These are phyloP conservation scores for Byasa hedistus DNA, from an alignment of 2,888 invertebrate genomes.

Conservation along the genomic window DNA sequence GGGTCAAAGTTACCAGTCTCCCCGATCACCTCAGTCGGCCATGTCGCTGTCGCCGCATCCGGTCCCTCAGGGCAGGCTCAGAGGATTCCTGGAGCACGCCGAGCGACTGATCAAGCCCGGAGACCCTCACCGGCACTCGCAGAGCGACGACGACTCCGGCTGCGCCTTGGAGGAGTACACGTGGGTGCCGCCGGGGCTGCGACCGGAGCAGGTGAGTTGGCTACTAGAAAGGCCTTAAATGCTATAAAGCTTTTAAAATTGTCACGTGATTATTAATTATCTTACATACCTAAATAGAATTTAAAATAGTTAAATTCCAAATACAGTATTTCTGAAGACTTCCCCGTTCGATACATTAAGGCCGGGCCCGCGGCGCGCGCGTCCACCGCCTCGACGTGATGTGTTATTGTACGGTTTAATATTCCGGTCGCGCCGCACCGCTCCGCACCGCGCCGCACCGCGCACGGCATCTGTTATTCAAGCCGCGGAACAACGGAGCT, in stretches of 20 bases:
- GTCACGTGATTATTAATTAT: too few species aligned
- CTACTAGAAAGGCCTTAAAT: too few species aligned
- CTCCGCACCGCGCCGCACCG: neutral
- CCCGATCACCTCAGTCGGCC: constrained; percentile 68
- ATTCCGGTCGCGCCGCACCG: constrained; percentile 16
- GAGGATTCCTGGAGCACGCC: constrained; percentile 72
- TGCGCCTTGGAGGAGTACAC: constrained; percentile 99
- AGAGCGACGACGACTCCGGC: constrained; percentile 98
- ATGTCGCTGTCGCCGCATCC: constrained; percentile 74
- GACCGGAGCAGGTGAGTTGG: constrained; percentile 94
- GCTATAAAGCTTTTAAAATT: too few species aligned
- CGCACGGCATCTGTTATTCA: constrained; percentile 14
- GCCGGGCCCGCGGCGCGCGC: too few species aligned
- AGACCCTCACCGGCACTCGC: constrained; percentile 91
- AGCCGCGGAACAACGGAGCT: constrained; percentile 15
- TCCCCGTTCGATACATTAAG: too few species aligned
- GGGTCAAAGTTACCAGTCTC: constrained; percentile 59
- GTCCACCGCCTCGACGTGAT: too few species aligned
- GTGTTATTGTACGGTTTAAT: neutral
- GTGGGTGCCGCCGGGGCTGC: constrained; percentile 97
- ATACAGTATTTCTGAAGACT: too few species aligned
- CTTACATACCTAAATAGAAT: too few species aligned
- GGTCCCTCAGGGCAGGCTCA: constrained; percentile 66
- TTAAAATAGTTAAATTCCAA: too few species aligned
- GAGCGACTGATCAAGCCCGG: constrained; percentile 82